Evolutionary conservation across 2,797 vertebrate genomes (phyloP), one percentile per base, ranked within the genome.

Genomic region (Rallus crepitans): DNA sequence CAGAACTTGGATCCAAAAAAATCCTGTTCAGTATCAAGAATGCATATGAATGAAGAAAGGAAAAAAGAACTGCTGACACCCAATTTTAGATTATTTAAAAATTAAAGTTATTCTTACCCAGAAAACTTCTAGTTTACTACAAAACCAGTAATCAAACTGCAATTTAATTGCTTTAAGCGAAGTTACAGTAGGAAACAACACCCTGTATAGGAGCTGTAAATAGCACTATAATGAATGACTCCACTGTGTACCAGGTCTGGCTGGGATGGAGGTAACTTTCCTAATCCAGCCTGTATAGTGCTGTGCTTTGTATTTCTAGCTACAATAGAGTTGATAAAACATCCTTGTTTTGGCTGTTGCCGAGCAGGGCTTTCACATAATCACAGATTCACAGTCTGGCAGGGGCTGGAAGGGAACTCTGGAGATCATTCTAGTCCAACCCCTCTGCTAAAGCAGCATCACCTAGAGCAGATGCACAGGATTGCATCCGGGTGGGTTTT

Each of bases 241-340:
- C 56, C 39, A 71, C 23, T 42, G 60, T 2, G 1, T 15, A 52
- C 14, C 3, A 2, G 10, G 19, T 52, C 31, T 83, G 30, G 48
- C 73, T 16, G 21, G 31, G 48, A 48, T 28, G 25, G 50, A 83
- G 40, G 31, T 39, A 80, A 53, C 42, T 50, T 63, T 53, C 47
- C 30, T 33, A 12, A 6, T 1, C 57, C 12, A 48, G 33, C 19
- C 31, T 17, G 8, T 3, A 45, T 0, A 65, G 31, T 5, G 55
- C 24, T 57, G 30, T 52, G 14, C 16, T 77, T 66, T 30, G 13
- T 25, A 39, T 80, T 7, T 69, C 42, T 37, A 47, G 35, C 33
- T 50, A 50, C 4, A 66, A 21, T 18, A 57, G 39, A 7, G 25
- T 18, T 85, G 42, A 7, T 11, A 55, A 35, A 37, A 45, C 23